These are phyloP conservation scores for Muscidifurax raptorellus DNA, from an alignment of 1,140 invertebrate genomes.

Conservation along the genomic window DNA sequence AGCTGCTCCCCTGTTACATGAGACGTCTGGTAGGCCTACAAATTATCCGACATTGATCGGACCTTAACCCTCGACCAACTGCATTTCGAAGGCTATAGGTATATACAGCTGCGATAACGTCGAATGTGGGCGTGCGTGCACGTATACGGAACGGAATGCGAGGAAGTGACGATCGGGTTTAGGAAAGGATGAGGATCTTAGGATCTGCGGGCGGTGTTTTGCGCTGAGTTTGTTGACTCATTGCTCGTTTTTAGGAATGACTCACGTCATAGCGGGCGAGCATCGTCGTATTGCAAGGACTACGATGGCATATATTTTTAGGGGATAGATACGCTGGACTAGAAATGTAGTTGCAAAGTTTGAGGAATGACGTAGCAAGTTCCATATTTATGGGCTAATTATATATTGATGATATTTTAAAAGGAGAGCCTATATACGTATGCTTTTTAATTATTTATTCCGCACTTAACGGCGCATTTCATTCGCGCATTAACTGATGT, in stretches of 20 bases:
- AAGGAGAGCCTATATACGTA: too few relatives aligned
- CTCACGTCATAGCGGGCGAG: neutral
- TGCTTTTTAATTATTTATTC: too few relatives aligned
- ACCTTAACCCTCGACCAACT: slow-evolving; percentile 16
- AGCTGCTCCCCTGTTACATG: slow-evolving; percentile 68
- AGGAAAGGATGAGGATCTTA: slow-evolving; percentile 47
- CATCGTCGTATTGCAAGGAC: too few relatives aligned
- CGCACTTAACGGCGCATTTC: too few relatives aligned
- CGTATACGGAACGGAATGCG: neutral
- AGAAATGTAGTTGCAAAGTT: too few relatives aligned
- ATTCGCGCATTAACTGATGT: too few relatives aligned
- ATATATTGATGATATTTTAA: too few relatives aligned
- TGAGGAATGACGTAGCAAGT: too few relatives aligned
- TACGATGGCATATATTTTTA: too few relatives aligned
- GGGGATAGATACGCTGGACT: too few relatives aligned
- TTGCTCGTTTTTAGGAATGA: neutral
- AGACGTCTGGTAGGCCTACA: slow-evolving; percentile 73
- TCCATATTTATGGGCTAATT: too few relatives aligned
- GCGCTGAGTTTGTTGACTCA: neutral
- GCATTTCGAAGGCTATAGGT: too few relatives aligned
- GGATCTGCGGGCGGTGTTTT: neutral
- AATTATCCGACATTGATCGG: slow-evolving; percentile 67
- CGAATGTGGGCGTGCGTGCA: neutral
- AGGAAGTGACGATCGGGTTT: slow-evolving; percentile 36
- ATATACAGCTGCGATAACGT: neutral